A percentile compares a stretch with the other conserved stretches of the same genome.
phyloP scores from a whole-genome alignment of 2,113 vertebrate species.

The Heterochromis multidens region DNA sequence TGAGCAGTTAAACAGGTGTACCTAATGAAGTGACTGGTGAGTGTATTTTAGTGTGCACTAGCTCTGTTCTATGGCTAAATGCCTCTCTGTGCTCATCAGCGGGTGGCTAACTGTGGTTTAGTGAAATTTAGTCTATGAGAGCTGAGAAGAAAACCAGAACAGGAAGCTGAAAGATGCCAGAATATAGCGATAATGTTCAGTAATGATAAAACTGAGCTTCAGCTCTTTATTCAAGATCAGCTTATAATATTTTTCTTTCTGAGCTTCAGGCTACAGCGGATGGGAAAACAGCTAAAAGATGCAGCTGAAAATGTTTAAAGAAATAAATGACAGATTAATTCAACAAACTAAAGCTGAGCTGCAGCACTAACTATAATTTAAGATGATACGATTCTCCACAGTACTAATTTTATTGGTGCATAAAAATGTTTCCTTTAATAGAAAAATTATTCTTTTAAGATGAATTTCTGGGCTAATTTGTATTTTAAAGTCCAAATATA shows the following conservation, averaged over 20 bases:
- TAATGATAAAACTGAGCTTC: neutral
- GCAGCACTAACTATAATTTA: neutral
- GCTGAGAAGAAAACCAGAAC: neutral
- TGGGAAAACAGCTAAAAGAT: neutral
- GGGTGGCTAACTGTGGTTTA: neutral
- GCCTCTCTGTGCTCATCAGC: neutral
- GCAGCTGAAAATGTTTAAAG: neutral
- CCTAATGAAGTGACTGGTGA: neutral
- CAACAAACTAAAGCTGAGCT: neutral
- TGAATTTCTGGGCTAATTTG: neutral
- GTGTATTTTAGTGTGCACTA: neutral
- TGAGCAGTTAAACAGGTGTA: neutral
- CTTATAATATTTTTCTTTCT: neutral
- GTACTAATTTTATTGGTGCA: neutral
- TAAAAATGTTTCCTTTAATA: neutral
- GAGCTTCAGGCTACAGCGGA: neutral
- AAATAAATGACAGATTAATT: neutral
- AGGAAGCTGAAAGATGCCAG: neutral
- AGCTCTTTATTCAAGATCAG: neutral
- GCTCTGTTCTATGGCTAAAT: neutral
- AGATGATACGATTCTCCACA: accelerated
- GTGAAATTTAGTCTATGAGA: accelerated
- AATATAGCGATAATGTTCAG: neutral
- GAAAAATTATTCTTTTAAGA: neutral
- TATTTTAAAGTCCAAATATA: neutral